phyloP scores from a whole-genome alignment of 2,113 vertebrate species.

The Petroica traversi region DNA sequence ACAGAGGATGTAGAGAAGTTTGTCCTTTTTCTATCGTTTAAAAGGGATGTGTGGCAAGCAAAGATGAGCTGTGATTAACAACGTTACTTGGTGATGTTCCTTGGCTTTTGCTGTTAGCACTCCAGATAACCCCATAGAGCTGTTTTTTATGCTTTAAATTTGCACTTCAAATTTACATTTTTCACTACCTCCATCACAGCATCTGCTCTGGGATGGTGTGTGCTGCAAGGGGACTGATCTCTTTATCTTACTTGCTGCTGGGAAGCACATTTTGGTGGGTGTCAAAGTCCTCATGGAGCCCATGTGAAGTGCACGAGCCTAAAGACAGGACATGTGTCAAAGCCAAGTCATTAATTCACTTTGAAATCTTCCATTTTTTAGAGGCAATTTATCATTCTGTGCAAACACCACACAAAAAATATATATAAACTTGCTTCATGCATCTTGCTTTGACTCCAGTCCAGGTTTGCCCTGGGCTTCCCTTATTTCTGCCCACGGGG shows the following conservation, averaged over 20 bases:
- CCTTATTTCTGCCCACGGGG: not conserved
- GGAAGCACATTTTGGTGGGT: not conserved
- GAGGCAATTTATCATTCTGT: not conserved
- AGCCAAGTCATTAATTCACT: not conserved
- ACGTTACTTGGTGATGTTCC: not conserved
- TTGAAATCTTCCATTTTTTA: not conserved
- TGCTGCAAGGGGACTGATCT: not conserved
- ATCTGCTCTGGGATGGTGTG: not conserved
- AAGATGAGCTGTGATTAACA: not conserved
- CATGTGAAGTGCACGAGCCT: rapidly evolving
- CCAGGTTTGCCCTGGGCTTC: not conserved
- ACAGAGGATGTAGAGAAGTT: not conserved
- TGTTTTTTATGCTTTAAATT: not conserved
- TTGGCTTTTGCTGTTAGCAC: not conserved
- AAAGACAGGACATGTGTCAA: not conserved
- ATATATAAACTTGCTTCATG: not conserved
- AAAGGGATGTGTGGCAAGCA: not conserved
- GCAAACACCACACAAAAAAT: not conserved
- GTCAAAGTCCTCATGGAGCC: not conserved
- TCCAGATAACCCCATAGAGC: not conserved
- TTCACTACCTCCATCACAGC: not conserved
- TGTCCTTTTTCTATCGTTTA: not conserved
- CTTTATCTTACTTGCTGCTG: not conserved
- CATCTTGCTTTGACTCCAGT: not conserved
- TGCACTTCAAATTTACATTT: not conserved